Evolutionary conservation across 2,888 invertebrate species (phyloP).

Genomic region (Rhingia rostrata): DNA sequence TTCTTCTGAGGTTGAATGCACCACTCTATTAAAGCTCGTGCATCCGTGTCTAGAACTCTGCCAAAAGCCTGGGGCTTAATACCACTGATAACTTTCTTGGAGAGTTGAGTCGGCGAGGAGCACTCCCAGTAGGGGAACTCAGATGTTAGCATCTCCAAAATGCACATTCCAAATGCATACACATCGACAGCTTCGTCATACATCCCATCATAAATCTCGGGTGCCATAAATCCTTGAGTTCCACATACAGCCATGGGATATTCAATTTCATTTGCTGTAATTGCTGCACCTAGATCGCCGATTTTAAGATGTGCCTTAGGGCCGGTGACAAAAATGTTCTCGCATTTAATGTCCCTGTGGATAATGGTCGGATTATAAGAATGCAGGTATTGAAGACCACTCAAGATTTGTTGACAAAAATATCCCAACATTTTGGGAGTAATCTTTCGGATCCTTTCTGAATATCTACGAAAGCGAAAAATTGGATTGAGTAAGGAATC

Average conservation of each 20-base stretch:
- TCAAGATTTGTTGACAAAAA: slow-evolving; percentile 99
- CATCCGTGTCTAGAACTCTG: slow-evolving; percentile 96
- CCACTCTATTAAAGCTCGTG: slow-evolving; percentile 97
- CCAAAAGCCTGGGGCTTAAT: slow-evolving; percentile 97
- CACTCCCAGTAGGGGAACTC: slow-evolving; percentile 99
- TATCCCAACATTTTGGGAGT: slow-evolving; percentile 99
- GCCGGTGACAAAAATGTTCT: slow-evolving; percentile 99
- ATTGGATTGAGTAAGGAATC: not conserved
- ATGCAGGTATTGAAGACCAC: slow-evolving; percentile 97
- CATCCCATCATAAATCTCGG: slow-evolving; percentile 99
- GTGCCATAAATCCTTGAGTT: slow-evolving; percentile 87
- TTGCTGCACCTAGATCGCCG: slow-evolving; percentile 98
- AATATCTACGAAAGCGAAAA: slow-evolving; percentile 87
- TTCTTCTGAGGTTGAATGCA: slow-evolving; percentile 95
- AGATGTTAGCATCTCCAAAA: slow-evolving; percentile 99
- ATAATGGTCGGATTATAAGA: slow-evolving; percentile 97
- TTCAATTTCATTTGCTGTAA: slow-evolving; percentile 95
- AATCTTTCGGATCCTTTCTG: slow-evolving; percentile 97
- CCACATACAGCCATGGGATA: slow-evolving; percentile 99
- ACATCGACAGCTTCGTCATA: slow-evolving; percentile 99
- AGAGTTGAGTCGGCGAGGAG: slow-evolving; percentile 98
- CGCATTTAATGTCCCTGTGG: slow-evolving; percentile 97
- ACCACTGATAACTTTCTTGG: slow-evolving; percentile 98
- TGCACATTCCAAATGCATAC: slow-evolving; percentile 99
- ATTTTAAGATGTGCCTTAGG: slow-evolving; percentile 99